These are phyloP conservation scores for Misgurnus anguillicaudatus DNA, from an alignment of 2,113 vertebrate genomes.

Conservation along the genomic window DNA sequence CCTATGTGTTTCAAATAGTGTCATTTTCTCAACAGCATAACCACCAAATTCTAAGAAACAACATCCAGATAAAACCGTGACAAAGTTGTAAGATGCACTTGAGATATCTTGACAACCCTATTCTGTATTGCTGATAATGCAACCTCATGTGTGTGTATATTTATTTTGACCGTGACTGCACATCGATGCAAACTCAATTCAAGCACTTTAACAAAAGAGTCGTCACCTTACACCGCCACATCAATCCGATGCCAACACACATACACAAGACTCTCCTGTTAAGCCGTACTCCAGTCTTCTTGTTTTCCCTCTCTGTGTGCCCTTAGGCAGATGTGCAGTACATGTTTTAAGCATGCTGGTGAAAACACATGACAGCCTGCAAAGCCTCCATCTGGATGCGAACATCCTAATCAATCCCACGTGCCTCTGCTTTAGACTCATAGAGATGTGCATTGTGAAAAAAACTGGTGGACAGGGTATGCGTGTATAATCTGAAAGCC, in stretches of 20 bases:
- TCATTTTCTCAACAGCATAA: too few relatives aligned
- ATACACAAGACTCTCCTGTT: background rate
- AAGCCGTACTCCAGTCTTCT: background rate
- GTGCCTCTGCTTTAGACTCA: conserved; percentile 21
- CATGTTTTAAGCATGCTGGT: conserved; percentile 9
- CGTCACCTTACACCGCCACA: background rate
- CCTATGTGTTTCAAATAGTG: too few relatives aligned
- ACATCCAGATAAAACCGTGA: too few relatives aligned
- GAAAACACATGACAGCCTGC: conserved; percentile 18
- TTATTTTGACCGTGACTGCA: background rate
- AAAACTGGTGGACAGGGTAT: background rate
- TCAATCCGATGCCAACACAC: conserved; percentile 5
- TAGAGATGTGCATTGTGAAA: conserved; percentile 36
- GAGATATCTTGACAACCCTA: background rate
- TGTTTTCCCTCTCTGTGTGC: background rate
- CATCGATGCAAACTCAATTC: conserved; percentile 23
- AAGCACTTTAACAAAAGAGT: conserved; percentile 2
- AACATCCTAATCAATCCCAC: conserved; percentile 45
- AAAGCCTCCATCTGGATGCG: conserved; percentile 13
- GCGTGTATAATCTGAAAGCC: background rate
- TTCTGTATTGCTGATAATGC: background rate
- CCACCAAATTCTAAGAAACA: too few relatives aligned
- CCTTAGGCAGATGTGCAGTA: background rate
- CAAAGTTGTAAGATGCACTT: background rate
- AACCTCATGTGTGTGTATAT: background rate